Base-by-base conservation (phyloP, 2,797 vertebrate genomes). In the Basileuterus tristriatus region DNA sequence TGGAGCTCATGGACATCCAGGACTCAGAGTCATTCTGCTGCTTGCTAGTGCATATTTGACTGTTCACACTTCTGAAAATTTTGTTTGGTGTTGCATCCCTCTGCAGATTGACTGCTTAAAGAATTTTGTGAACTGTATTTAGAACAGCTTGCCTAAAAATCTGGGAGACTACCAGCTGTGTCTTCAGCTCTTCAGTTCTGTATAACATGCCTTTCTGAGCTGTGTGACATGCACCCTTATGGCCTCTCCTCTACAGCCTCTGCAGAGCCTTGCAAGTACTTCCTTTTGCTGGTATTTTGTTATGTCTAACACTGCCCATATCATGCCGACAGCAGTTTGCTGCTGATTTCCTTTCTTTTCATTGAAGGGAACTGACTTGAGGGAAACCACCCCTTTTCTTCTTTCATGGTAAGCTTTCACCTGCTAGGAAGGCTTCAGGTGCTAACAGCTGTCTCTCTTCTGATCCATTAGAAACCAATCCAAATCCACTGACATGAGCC, bases 61-160 rank as follows among this genome's bases (percentile, higher is more conserved):
- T 62, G 23, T 53, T 85, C 47, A 58, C 9, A 44, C 72, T 65
- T 70, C 50, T 77, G 52, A 47, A 69, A 80, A 27, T 59, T 76
- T 36, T 44, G 5, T 72, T 87, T 68, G 26, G 11, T 79, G 30
- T 6, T 59, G 63, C 16, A 2, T 67, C n/a, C 30, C 32, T 62
- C 30, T 2, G 4, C 87, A 92, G 82, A 95, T 50, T 34, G 68
- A 65, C 55, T 74, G 43, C 50, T 50, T 82, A 39, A 87, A 89
- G 39, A 83, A 82, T 89, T 82, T 52, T 41, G n/a, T 68, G 37
- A 85, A 46, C n/a, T 80, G 30, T 34, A 55, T 67, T 86, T 83
- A 44, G 37, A 88, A 88, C 74, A 93, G 49, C 67, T 82, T 95
- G 70, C 47, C 58, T 81, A 53, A 84, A 91, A 93, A 53, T 78